Evolutionary conservation across 2,113 vertebrate species (phyloP), one percentile per base, ranked within the genome.

Genomic region (Laticauda colubrina): DNA sequence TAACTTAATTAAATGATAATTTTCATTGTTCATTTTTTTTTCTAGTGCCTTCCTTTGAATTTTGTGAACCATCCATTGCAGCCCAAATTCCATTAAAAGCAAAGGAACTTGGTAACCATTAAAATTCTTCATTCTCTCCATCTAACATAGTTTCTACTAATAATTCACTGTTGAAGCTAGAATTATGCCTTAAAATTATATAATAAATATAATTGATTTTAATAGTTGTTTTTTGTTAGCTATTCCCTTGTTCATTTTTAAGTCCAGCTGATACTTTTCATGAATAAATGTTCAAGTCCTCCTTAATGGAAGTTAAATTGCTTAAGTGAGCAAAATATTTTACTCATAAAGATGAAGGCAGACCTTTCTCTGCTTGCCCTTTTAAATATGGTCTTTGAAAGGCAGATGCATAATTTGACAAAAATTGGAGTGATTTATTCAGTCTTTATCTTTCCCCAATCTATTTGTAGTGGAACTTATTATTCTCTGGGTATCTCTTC

Each of bases 41-140:
- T 98, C 95, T 98, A 98, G 98, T 98, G 95, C 98, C 97, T 96
- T 97, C 97, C 96, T 97, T 98, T 97, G 99, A 99, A 91, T 96
- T 97, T 96, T 98, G 97, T 95, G 99, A 99, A 95, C 97, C 98
- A 94, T 98, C 98, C 92, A 94, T 98, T 93, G 98, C 98, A 97
- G 98, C 98, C 94, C 99, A 99, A 95, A 98, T 98, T 93, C 96
- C 98, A 96, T 97, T 98, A 96, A 99, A 99, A 98, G 97, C 97
- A 91, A 99, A 98, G 98, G 99, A 99, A 96, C 97, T 98, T 95
- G 99, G 99, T 99, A 98, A 98, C 91, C 93, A 86, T 45, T 85
- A 95, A 97, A 56, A 92, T 95, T 51, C 88, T 85, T 95, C 94
- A 87, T 91, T 94, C 21, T 61, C 54, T 54, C 91, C 88, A 91